phyloP scores from a whole-genome alignment of 1,140 invertebrate genomes.

The Nylanderia fulva region DNA sequence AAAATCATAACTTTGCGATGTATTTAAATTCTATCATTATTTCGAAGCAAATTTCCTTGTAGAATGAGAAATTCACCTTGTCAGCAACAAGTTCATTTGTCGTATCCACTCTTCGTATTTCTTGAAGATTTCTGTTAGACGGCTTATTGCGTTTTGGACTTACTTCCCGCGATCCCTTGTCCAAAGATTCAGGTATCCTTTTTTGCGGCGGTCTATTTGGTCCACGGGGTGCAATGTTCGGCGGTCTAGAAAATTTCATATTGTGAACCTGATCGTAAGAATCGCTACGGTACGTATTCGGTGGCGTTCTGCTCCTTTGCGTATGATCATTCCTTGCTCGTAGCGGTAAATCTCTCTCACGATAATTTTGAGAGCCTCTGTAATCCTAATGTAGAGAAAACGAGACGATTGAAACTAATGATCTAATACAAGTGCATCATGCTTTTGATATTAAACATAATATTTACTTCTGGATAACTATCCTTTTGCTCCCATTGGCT shows the following conservation, averaged over 20 bases:
- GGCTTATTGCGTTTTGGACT: conserved; percentile 75
- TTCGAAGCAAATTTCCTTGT: not conserved
- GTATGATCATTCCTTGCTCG: conserved; percentile 73
- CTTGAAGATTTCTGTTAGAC: conserved; percentile 72
- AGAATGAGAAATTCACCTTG: conserved; percentile 60
- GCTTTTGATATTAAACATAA: not conserved
- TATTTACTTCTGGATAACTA: conserved; percentile 79
- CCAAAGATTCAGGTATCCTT: conserved; percentile 66
- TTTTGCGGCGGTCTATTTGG: conserved; percentile 70
- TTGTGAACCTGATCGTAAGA: conserved; percentile 74
- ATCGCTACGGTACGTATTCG: conserved; percentile 73
- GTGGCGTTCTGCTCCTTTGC: conserved; percentile 67
- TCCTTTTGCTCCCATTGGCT: conserved; percentile 79
- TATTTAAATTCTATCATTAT: not conserved
- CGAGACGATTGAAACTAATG: not conserved
- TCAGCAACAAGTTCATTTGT: conserved; percentile 41
- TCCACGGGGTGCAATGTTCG: conserved; percentile 60
- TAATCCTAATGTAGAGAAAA: conserved; percentile 71
- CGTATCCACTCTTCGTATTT: conserved; percentile 66
- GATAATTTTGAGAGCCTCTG: conserved; percentile 77
- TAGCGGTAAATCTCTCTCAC: conserved; percentile 78
- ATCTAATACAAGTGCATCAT: conserved; percentile 1
- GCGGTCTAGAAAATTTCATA: conserved; percentile 70
- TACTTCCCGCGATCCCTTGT: conserved; percentile 56
- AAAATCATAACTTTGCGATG: not conserved